Evolutionary conservation across 2,113 vertebrate genomes (phyloP), one percentile per base, ranked within the genome.

Genomic region (Lamprologus lemairii): DNA sequence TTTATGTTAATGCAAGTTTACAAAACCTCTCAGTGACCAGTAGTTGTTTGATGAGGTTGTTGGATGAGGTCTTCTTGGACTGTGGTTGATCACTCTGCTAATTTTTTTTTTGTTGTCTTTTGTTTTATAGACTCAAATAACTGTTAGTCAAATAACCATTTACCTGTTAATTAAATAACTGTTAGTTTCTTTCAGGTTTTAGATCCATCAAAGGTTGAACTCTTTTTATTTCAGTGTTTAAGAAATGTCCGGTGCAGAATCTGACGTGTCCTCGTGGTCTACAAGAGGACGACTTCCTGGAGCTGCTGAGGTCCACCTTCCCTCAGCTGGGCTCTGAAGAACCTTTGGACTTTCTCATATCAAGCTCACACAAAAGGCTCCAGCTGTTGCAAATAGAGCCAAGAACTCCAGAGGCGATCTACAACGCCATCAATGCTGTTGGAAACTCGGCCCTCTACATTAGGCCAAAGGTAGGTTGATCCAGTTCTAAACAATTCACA

Each of bases 251-350:
- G 0, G 2, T 86, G 0, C 57, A 60, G 31, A 11, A 80, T 1
- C 75, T 93, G 54, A 7, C 2, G 9, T 90, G 87, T 85, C 89
- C 89, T 16, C 86, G 19, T 0, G 80, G 84, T 9, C 84, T 91
- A 1, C 84, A 51, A 65, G 89, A 92, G 51, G 4, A 13, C 0
- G 82, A 89, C 68, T 92, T 93, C 82, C 80, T 92, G 87, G 9
- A 42, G 19, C 57, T 87, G 26, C 86, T 93, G 54, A 23, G 75
- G 55, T 83, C 87, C 60, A 13, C 75, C 49, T 88, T 92, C 90
- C 90, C 92, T 37, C 90, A 86, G 84, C 89, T 93, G 71, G 58
- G 47, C 1, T 53, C 9, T 1, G 9, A 57, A 3, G 21, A 65
- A 23, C 26, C 19, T 1, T 81, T 93, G 1, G 16, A 65, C 17